A percentile compares a stretch with the other conserved stretches of the same genome.
Evolutionary conservation across 2,113 vertebrate genomes (phyloP).

Genomic region (Sylvicapra grimmia): DNA sequence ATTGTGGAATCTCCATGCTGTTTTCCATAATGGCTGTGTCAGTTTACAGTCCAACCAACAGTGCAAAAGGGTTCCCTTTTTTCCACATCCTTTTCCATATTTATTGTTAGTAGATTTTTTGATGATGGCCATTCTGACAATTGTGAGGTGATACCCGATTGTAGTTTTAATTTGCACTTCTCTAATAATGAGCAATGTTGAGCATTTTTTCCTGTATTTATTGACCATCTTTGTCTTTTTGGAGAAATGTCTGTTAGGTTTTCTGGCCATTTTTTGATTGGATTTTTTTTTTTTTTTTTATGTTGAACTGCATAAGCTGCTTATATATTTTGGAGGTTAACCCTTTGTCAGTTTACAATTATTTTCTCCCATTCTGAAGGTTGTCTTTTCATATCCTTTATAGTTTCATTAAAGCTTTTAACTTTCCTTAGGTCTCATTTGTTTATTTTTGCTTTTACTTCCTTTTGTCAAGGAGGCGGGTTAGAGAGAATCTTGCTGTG

Average conservation of each 20-base stretch:
- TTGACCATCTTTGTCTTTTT: not conserved
- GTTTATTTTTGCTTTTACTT: not conserved
- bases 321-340: not conserved
- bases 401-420: not conserved
- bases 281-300: not conserved
- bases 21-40: too few relatives aligned
- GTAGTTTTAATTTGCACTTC: not conserved
- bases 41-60: too few relatives aligned
- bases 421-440: not conserved
- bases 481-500: not conserved
- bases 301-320: not conserved
- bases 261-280: not conserved
- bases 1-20: too few relatives aligned
- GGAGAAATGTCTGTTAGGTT: not conserved
- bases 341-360: not conserved
- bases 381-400: not conserved
- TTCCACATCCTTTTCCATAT: too few relatives aligned
- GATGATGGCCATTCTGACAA: not conserved
- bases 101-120: too few relatives aligned
- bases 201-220: not conserved
- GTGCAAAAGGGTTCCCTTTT: too few relatives aligned
- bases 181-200: not conserved
- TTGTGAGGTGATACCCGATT: not conserved
- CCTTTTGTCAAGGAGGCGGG: not conserved
- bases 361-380: not conserved